phyloP scores from a whole-genome alignment of 2,888 invertebrate species.

The Cephus pulcher region DNA sequence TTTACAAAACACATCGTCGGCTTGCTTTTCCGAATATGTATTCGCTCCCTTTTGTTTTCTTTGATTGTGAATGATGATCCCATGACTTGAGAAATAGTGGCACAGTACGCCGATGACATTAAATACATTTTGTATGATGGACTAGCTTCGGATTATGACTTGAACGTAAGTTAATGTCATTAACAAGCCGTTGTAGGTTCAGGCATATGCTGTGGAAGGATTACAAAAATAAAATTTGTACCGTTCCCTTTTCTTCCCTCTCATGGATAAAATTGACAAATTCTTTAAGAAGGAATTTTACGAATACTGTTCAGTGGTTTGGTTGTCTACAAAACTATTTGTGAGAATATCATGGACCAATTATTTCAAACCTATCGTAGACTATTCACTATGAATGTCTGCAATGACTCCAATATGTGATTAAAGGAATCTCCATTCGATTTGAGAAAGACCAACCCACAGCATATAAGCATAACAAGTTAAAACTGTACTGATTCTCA shows the following conservation, averaged over 20 bases:
- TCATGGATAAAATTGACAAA: neutral
- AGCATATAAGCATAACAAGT: constrained; percentile 39
- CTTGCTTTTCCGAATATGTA: neutral
- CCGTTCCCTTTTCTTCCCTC: neutral
- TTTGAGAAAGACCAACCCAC: constrained; percentile 39
- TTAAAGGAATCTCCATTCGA: neutral
- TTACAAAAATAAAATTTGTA: neutral
- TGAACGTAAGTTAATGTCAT: constrained; percentile 35
- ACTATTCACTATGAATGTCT: neutral
- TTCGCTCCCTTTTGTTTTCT: neutral
- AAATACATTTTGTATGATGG: constrained; percentile 53
- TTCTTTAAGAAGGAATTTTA: no score
- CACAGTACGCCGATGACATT: constrained; percentile 20
- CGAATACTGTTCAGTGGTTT: no score
- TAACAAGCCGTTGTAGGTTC: constrained; percentile 41
- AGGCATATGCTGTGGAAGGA: constrained; percentile 43
- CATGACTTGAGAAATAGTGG: constrained; percentile 32
- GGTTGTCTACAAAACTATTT: neutral
- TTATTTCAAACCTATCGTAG: no score
- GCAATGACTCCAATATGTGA: neutral
- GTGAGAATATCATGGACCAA: constrained; percentile 8
- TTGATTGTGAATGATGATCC: constrained; percentile 37
- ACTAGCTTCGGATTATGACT: constrained; percentile 54
- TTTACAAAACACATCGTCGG: neutral
- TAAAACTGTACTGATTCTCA: constrained; percentile 34